These are phyloP conservation scores for Lytechinus pictus DNA, from an alignment of 35 echinoderm and acorn worm species.

Conservation along the genomic window DNA sequence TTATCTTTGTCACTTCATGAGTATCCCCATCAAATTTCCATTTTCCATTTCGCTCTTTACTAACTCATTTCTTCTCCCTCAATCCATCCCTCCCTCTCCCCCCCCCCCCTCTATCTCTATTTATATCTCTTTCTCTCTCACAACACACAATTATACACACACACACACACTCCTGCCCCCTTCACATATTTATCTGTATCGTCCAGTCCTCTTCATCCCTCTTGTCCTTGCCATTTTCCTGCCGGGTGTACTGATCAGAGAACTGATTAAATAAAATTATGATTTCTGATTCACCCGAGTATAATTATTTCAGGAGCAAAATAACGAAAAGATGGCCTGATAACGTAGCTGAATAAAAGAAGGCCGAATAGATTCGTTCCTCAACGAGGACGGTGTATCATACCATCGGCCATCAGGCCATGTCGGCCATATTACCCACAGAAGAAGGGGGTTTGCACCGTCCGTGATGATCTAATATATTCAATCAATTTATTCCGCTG, in stretches of 20 bases:
- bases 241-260: not conserved
- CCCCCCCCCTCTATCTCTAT: no score
- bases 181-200: no score
- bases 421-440: not conserved
- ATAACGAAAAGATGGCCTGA: not conserved
- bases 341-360: not conserved
- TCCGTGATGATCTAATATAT: conserved; percentile 38
- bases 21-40: no score
- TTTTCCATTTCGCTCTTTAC: no score
- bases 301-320: not conserved
- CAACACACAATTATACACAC: no score
- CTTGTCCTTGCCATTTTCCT: not conserved
- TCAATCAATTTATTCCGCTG: conserved; percentile 38
- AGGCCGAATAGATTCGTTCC: no score
- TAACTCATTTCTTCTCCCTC: no score
- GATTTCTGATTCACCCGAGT: not conserved
- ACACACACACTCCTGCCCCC: no score
- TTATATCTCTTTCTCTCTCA: no score
- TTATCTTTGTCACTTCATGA: no score
- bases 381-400: not conserved
- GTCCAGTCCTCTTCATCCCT: no score
- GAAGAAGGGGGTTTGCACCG: not conserved
- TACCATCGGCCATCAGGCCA: not conserved
- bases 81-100: no score
- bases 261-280: conserved; percentile 21